Conservation (phyloP, 2,888 invertebrate genomes). For the Atherix ibis region DNA sequence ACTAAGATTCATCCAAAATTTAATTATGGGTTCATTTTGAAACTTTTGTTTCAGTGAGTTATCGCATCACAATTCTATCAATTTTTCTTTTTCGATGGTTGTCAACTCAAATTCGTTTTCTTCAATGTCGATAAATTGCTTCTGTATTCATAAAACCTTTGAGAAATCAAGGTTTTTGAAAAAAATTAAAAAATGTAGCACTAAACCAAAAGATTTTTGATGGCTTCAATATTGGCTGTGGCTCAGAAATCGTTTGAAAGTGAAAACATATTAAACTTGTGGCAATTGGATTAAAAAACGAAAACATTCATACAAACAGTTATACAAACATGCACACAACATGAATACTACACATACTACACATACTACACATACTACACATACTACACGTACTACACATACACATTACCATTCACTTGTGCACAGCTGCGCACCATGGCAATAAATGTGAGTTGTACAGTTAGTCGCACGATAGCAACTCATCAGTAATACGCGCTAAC, state of each 20-base stretch:
- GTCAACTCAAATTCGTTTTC: constrained; percentile 8
- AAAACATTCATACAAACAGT: no score
- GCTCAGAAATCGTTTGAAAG: constrained; percentile 5
- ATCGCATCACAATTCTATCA: constrained; percentile 13
- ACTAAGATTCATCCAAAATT: constrained; percentile 11
- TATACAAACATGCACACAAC: no score
- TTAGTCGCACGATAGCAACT: no score
- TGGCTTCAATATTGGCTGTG: constrained; percentile 6
- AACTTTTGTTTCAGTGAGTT: constrained; percentile 13
- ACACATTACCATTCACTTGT: no score
- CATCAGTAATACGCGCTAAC: no score
- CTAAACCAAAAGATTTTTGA: constrained; percentile 6
- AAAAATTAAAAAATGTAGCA: constrained; percentile 5
- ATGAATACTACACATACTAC: no score
- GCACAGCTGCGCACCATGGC: no score
- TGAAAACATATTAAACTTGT: neutral
- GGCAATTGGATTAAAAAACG: no score
- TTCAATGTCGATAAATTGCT: constrained; percentile 9
- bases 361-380: no score
- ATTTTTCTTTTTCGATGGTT: constrained; percentile 8
- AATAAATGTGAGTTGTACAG: no score
- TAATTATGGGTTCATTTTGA: constrained; percentile 11
- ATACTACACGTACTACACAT: no score
- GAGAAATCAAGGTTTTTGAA: constrained; percentile 7
- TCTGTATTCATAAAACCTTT: constrained; percentile 7